Evolutionary conservation across 2,888 invertebrate species (phyloP), one percentile per base, ranked within the genome.

Genomic region (Busseola fusca): DNA sequence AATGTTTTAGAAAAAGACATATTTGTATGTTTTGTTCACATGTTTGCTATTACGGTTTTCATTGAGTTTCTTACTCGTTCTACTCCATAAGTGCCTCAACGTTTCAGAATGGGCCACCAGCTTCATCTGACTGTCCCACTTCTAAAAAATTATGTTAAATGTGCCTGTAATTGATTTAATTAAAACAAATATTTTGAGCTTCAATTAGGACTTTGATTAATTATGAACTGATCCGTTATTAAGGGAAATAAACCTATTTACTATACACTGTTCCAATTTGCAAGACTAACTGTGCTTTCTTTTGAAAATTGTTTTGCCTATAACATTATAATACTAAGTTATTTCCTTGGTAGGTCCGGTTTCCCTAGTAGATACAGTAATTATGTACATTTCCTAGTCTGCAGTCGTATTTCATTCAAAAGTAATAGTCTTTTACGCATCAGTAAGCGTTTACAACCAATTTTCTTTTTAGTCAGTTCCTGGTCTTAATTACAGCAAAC

Each of bases 241-340:
- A 4, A 0, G 0, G 9, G 9, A 58, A 34, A 25, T 25, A 54
- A 9, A 16, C 9, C 4, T 21, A 21, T 45, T 10, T 16, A 30
- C 0, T 7, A 9, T 9, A 48, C 1, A 30, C 4, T 16, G 21
- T 30, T 30, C 16, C 10, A 48, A 63, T n/a, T 45, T 45, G 0
- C 27, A 30, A 48, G 3, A 10, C 2, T 4, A 27, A 45, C 12
- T 45, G 42, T 21, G 1, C 0, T 21, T 45, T 62, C 1, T 5
- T 16, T 7, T 0, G 5, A 0, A 21, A 14, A 7, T 7, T 42
- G 7, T 0, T 4, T 60, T 1, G 10, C 3, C 25, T 40, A 12
- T 40, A 12, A 18, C 10, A 40, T n/a, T 34, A 16, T 27, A 60
- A 42, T 25, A 30, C 10, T 21, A 18, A 30, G 0, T 18, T 4